Conservation (phyloP, 1,140 invertebrate genomes). For the Scaptomyza montana region DNA sequence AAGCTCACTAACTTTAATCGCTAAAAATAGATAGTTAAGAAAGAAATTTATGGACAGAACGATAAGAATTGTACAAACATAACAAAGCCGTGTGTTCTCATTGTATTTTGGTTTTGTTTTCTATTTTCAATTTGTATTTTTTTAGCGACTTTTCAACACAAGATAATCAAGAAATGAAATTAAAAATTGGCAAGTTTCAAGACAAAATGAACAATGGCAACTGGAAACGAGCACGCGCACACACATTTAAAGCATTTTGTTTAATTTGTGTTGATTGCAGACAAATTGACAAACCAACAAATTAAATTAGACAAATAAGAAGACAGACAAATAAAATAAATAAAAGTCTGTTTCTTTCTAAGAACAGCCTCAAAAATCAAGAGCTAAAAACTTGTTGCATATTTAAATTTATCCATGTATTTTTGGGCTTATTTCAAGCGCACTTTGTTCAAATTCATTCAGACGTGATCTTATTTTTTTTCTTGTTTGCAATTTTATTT, state of each 20-base stretch:
- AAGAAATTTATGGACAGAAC: constrained; percentile 19
- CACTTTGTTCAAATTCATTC: constrained; percentile 50
- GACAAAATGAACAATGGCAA: constrained; percentile 58
- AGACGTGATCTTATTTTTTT: constrained; percentile 28
- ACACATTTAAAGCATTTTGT: constrained; percentile 68
- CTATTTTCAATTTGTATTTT: constrained; percentile 5
- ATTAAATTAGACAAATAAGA: constrained; percentile 31
- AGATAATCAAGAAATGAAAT: constrained; percentile 29
- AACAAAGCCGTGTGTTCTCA: constrained; percentile 49
- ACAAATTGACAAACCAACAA: constrained; percentile 62
- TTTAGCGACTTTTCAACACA: constrained; percentile 22
- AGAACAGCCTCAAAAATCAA: constrained; percentile 34
- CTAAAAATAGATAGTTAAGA: background rate
- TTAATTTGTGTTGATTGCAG: constrained; percentile 49
- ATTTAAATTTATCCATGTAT: constrained; percentile 35
- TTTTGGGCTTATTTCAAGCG: constrained; percentile 3
- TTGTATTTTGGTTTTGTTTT: constrained; percentile 25
- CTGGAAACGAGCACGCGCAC: constrained; percentile 60
- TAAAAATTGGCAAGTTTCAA: constrained; percentile 37
- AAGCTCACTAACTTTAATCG: no score
- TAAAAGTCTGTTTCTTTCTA: constrained; percentile 9
- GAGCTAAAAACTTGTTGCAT: constrained; percentile 61
- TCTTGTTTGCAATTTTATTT: constrained; percentile 28
- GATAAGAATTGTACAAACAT: constrained; percentile 33
- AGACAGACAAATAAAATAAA: constrained; percentile 33